Evolutionary conservation across 2,113 vertebrate genomes (phyloP), one percentile per base, ranked within the genome.

Genomic region (Vombatus ursinus): DNA sequence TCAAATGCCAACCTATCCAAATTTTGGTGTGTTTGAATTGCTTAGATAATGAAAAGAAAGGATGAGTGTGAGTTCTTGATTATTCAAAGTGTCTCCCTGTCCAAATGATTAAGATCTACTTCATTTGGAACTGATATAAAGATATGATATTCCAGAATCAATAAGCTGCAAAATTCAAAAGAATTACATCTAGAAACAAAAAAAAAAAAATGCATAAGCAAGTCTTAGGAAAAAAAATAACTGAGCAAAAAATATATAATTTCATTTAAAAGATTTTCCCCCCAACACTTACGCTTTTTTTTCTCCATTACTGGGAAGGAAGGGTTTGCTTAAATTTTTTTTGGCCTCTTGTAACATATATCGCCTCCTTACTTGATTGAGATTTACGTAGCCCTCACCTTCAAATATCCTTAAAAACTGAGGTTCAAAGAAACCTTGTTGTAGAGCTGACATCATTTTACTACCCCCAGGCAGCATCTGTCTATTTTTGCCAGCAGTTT

Each of bases 371-470:
- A 99, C 96, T 98, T 98, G 99, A 95, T 99, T 95, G 2, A 98
- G 97, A 95, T 99, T 98, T 50, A 97, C 97, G 5, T 99, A 98
- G 24, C 99, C 98, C 98, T 99, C 99, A 14, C 98, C 98, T 94
- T 98, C 98, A 95, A 99, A 99, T 92, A 99, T 97, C 92, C 99
- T 98, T 54, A 97, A 94, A 96, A 99, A 99, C 89, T 98, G 98
- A 90, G 98, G 95, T 31, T 99, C 99, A 94, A 99, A 99, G 96
- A 99, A 99, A 92, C 99, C 99, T 53, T 97, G 98, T 96, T 99
- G 99, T 50, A 99, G 98, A 90, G 97, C 97, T 52, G 98, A 99
- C 96, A 98, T 98, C 49, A 95, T 95, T 97, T 99, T 99, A 11
- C 97, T 90, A 0, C 98, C 97, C 2, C 98, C 99, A 0, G 98